Percentiles rank a stretch among this genome's conserved stretches.
Conservation (phyloP, 1,140 invertebrate species). For the Penaeus vannamei region DNA sequence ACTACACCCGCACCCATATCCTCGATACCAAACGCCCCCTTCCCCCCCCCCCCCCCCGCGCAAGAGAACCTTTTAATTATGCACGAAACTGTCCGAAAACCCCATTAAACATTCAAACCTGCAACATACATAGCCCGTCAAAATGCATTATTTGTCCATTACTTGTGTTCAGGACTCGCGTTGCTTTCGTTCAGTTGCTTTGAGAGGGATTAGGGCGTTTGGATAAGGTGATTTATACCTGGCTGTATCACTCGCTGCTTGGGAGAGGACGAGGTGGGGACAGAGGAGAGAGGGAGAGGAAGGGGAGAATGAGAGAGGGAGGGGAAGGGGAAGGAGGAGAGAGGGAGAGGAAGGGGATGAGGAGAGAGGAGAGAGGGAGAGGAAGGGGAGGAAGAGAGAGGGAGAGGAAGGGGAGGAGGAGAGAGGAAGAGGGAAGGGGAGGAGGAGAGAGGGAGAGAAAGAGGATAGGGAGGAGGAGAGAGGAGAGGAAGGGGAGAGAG, state of each 20-base stretch:
- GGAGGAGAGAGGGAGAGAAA: not conserved
- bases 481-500: no score
- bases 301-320: not conserved
- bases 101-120: not conserved
- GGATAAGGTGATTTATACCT: not conserved
- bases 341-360: not conserved
- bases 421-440: slow-evolving; percentile 4
- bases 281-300: not conserved
- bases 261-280: no score
- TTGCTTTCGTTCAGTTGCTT: slow-evolving; percentile 5
- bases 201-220: not conserved
- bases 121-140: no score
- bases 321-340: not conserved
- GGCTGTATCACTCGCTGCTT: not conserved
- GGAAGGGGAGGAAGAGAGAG: not conserved
- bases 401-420: not conserved
- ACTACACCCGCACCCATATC: not conserved
- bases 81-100: no score
- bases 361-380: not conserved
- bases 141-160: no score
- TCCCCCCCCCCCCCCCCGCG: slow-evolving; percentile 1
- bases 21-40: not conserved
- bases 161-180: slow-evolving; percentile 8
- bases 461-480: not conserved
- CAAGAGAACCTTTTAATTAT: no score